Evolutionary conservation across 2,888 invertebrate species (phyloP).

Genomic region (Penaeus monodon): DNA sequence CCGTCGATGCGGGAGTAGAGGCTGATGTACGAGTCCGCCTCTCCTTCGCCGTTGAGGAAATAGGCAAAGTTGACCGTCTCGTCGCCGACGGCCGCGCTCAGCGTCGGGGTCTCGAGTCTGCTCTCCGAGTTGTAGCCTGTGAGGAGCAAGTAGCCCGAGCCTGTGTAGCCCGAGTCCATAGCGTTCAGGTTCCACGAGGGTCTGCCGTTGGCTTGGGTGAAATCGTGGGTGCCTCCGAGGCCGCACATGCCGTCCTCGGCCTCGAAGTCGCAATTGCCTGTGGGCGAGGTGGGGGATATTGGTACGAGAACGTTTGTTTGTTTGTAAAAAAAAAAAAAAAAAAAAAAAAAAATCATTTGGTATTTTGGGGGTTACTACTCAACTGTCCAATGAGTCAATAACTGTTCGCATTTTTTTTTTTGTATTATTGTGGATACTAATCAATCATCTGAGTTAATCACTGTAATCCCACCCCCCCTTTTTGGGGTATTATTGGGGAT

Average conservation of each 20-base stretch:
- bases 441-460: no score
- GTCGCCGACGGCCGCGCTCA: neutral
- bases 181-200: neutral
- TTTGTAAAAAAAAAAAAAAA: no score
- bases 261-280: slow-evolving; percentile 34
- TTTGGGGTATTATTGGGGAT: no score
- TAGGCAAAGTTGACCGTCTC: slow-evolving; percentile 14
- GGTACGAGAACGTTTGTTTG: neutral
- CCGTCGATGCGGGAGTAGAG: neutral
- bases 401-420: no score
- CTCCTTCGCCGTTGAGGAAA: slow-evolving; percentile 21
- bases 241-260: neutral
- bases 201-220: neutral
- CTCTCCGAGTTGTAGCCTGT: slow-evolving; percentile 8
- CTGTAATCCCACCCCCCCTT: no score
- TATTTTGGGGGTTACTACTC: no score
- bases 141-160: slow-evolving; percentile 15
- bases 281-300: neutral
- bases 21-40: neutral
- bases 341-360: no score
- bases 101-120: neutral
- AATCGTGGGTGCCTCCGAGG: neutral
- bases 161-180: slow-evolving; percentile 28
- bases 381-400: no score
- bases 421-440: no score